phyloP scores from a whole-genome alignment of 2,888 invertebrate species.

The Drosophila anomelani region DNA sequence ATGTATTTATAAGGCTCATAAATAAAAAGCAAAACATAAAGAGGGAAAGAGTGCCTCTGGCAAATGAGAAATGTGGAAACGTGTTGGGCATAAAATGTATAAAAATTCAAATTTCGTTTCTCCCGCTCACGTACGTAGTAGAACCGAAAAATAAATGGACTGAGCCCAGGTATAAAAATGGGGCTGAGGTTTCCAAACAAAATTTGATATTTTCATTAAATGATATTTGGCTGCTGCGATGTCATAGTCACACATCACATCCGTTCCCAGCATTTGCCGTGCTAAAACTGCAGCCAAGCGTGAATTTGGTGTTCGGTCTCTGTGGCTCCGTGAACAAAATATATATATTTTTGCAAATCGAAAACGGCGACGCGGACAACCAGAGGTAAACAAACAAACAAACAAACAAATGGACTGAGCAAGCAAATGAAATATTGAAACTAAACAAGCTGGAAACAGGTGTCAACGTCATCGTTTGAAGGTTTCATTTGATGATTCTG shows the following conservation, averaged over 20 bases:
- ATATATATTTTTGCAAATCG: constrained; percentile 36
- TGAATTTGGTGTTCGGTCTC: constrained; percentile 49
- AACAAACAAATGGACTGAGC: constrained; percentile 72
- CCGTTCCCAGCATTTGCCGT: constrained; percentile 60
- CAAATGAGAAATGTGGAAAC: constrained; percentile 52
- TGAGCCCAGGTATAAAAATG: constrained; percentile 31
- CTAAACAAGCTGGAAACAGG: constrained; percentile 77
- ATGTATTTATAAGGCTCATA: constrained; percentile 76
- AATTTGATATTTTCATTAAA: constrained; percentile 79
- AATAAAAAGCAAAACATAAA: constrained; percentile 64
- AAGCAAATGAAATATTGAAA: constrained; percentile 79
- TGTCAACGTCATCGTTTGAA: constrained; percentile 65
- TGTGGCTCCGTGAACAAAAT: constrained; percentile 5
- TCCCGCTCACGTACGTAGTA: constrained; percentile 69
- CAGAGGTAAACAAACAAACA: constrained; percentile 55
- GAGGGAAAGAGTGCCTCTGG: constrained; percentile 42
- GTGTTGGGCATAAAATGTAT: constrained; percentile 74
- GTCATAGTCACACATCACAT: constrained; percentile 45
- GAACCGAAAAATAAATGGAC: constrained; percentile 12
- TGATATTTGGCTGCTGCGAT: constrained; percentile 49
- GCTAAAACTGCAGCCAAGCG: constrained; percentile 60
- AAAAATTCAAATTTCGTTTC: constrained; percentile 41
- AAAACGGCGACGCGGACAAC: constrained; percentile 13
- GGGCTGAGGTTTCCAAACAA: constrained; percentile 37
- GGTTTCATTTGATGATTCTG: constrained; percentile 36